Percentiles rank a stretch among this genome's conserved stretches.
phyloP scores from a whole-genome alignment of 2,888 invertebrate genomes.

The Caenorhabditis wallacei region DNA sequence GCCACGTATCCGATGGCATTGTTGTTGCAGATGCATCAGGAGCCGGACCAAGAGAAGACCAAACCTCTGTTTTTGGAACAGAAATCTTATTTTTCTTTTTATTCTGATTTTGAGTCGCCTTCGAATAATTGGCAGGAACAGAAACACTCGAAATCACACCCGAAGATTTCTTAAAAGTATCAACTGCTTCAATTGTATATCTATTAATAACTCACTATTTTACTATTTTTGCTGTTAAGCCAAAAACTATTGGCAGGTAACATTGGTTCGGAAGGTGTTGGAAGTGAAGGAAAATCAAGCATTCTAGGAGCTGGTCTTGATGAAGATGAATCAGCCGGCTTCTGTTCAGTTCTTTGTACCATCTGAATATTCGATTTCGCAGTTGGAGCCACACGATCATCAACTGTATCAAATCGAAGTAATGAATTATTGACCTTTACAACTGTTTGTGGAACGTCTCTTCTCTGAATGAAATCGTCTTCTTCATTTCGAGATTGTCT shows the following conservation, averaged over 20 bases:
- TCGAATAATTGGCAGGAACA: constrained; percentile 59
- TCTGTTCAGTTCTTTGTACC: constrained; percentile 41
- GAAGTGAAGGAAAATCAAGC: constrained; percentile 54
- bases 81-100: constrained; percentile 57
- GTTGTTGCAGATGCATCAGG: neutral
- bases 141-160: constrained; percentile 47
- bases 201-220: constrained; percentile 23
- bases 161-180: constrained; percentile 39
- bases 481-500: constrained; percentile 20
- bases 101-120: constrained; percentile 40
- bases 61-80: constrained; percentile 58
- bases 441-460: constrained; percentile 56
- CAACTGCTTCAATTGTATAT: neutral
- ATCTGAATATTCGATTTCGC: constrained; percentile 63
- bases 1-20: constrained; percentile 32
- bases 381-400: constrained; percentile 23
- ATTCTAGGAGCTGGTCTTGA: constrained; percentile 3
- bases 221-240: constrained; percentile 56
- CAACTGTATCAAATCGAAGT: constrained; percentile 58
- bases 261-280: constrained; percentile 55
- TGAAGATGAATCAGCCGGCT: constrained; percentile 20
- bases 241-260: constrained; percentile 50
- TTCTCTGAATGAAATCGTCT: constrained; percentile 24
- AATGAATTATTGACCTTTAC: constrained; percentile 54
- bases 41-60: constrained; percentile 59